Conservation (phyloP, 1,140 invertebrate species). For the Camponotus vicinus region DNA sequence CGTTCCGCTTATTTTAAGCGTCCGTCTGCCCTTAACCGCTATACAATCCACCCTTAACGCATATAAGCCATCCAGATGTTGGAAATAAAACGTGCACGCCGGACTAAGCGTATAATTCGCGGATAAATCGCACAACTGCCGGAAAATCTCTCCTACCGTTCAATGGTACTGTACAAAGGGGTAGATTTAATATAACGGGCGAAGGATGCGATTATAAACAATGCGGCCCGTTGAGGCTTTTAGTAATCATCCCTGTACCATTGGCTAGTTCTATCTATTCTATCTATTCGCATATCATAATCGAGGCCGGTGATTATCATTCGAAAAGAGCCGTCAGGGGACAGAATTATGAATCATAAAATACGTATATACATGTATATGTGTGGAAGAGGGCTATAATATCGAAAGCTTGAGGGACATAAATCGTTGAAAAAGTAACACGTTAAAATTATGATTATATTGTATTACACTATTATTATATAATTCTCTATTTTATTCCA, state of each 20-base stretch:
- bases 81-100: conserved; percentile 7
- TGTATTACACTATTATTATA: neutral
- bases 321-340: conserved; percentile 59
- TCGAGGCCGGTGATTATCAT: conserved; percentile 52
- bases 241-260: neutral
- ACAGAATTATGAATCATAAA: neutral
- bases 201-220: conserved; percentile 70
- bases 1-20: conserved; percentile 11
- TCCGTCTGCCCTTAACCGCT: conserved; percentile 19
- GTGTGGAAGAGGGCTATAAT: no score
- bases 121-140: conserved; percentile 67
- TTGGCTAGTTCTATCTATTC: conserved; percentile 46
- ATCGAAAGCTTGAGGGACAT: neutral
- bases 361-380: no score
- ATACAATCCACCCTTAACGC: neutral
- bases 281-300: conserved; percentile 42
- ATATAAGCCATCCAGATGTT: neutral
- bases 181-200: conserved; percentile 64
- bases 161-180: conserved; percentile 65
- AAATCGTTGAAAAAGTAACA: neutral
- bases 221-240: conserved; percentile 53
- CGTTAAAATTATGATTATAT: neutral
- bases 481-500: neutral
- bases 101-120: conserved; percentile 60
- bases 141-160: conserved; percentile 61